These are phyloP conservation scores for Cryptophagus acutangulus DNA, from an alignment of 2,888 invertebrate species.

Conservation along the genomic window DNA sequence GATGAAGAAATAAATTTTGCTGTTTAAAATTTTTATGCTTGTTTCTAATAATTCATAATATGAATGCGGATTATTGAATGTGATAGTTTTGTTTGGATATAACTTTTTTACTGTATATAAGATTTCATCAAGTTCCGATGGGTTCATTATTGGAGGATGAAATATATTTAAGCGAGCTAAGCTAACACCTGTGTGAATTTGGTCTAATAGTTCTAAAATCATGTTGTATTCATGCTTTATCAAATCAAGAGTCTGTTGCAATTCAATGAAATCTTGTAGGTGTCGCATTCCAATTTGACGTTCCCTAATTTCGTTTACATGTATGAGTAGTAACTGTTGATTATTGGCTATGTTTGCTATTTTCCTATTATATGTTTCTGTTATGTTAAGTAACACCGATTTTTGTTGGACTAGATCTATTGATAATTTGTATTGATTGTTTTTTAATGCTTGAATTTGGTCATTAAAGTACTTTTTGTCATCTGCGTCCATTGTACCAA, in stretches of 20 bases:
- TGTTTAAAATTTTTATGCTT: not conserved
- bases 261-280: not conserved
- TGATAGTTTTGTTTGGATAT: not conserved
- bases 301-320: not conserved
- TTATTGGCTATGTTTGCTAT: not conserved
- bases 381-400: not conserved
- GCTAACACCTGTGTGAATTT: not conserved
- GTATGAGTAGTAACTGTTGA: not conserved
- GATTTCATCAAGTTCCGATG: not conserved
- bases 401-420: not conserved
- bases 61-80: constrained; percentile 2
- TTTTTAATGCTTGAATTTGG: not conserved
- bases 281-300: not conserved
- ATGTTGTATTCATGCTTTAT: not conserved
- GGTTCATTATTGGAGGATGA: not conserved
- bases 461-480: not conserved
- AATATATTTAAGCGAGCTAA: not conserved
- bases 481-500: not conserved
- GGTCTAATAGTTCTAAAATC: not conserved
- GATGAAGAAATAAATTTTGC: not conserved
- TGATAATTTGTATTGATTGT: not conserved
- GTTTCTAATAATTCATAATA: not conserved
- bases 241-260: not conserved
- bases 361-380: not conserved
- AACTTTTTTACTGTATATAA: not conserved